Evolutionary conservation across 2,888 invertebrate species (phyloP).

Genomic region (Apeira syringaria): DNA sequence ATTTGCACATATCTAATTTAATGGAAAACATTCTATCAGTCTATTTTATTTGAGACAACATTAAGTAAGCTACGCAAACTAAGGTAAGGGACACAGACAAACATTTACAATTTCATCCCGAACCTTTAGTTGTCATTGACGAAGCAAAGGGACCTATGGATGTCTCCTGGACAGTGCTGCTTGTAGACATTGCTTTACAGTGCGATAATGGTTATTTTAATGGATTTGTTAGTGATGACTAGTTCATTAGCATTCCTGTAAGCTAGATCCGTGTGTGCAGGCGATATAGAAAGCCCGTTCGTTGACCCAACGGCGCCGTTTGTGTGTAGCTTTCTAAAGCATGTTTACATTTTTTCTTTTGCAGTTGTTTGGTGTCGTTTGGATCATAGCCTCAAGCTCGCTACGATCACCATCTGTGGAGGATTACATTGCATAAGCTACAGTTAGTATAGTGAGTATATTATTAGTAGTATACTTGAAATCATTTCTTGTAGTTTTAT

Average conservation of each 20-base stretch:
- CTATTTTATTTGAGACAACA: constrained; percentile 30
- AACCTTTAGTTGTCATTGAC: constrained; percentile 66
- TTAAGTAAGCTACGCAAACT: constrained; percentile 49
- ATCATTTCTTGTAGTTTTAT: constrained; percentile 13
- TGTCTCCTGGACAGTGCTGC: constrained; percentile 66
- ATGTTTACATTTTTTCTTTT: constrained; percentile 84
- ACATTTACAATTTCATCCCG: constrained; percentile 51
- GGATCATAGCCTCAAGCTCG: constrained; percentile 84
- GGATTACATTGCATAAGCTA: constrained; percentile 81
- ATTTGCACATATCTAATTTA: constrained; percentile 14
- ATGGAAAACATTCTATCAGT: constrained; percentile 7
- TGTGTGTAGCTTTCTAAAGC: constrained; percentile 78
- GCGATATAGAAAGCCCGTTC: constrained; percentile 78
- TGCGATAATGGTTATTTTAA: constrained; percentile 66
- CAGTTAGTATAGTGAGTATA: constrained; percentile 62
- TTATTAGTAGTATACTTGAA: constrained; percentile 28
- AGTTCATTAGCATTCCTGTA: constrained; percentile 73
- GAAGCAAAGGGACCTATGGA: constrained; percentile 70
- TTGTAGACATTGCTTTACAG: constrained; percentile 64
- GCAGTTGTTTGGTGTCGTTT: constrained; percentile 84
- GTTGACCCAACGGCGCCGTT: constrained; percentile 61
- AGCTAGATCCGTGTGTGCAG: constrained; percentile 77
- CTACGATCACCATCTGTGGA: constrained; percentile 85
- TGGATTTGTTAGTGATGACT: constrained; percentile 59
- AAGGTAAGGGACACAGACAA: constrained; percentile 47